Evolutionary conservation across 1,140 invertebrate genomes (phyloP).

Genomic region (Apis florea): DNA sequence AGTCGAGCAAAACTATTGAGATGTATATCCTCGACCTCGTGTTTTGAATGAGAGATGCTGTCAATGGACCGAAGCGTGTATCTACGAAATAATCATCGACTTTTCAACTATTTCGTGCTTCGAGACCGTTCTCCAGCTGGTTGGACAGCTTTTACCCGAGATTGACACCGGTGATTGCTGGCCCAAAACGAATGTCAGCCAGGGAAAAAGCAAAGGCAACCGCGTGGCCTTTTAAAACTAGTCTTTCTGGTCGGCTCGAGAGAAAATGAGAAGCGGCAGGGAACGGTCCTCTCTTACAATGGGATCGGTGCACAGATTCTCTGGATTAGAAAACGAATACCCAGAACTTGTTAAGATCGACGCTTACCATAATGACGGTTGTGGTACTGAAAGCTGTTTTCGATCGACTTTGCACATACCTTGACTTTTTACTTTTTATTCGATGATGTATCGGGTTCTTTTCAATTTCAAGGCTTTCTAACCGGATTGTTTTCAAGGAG

Average conservation of each 20-base stretch:
- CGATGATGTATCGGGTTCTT: no score
- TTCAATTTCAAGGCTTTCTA: background rate
- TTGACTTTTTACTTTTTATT: conserved; percentile 2
- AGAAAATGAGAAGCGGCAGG: conserved; percentile 28
- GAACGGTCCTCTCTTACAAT: conserved; percentile 13
- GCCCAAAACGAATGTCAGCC: conserved; percentile 36
- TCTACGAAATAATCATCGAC: background rate
- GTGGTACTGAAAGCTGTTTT: background rate
- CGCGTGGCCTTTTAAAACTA: conserved; percentile 31
- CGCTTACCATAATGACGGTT: conserved; percentile 5
- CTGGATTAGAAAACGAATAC: conserved; percentile 43
- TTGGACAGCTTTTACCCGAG: conserved; percentile 39
- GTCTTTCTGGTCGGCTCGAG: conserved; percentile 19
- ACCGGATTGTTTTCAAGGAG: background rate
- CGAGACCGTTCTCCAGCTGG: background rate
- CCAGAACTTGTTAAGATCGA: conserved; percentile 12
- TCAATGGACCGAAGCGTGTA: conserved; percentile 1
- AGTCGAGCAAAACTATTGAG: background rate
- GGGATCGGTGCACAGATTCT: conserved; percentile 12
- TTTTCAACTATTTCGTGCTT: background rate
- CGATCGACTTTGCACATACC: background rate
- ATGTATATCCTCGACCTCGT: background rate
- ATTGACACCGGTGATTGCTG: conserved; percentile 46
- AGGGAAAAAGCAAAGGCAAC: conserved; percentile 23
- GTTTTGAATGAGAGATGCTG: background rate